These are phyloP conservation scores for Hyphantria cunea DNA, from an alignment of 1,140 invertebrate species.

Conservation along the genomic window DNA sequence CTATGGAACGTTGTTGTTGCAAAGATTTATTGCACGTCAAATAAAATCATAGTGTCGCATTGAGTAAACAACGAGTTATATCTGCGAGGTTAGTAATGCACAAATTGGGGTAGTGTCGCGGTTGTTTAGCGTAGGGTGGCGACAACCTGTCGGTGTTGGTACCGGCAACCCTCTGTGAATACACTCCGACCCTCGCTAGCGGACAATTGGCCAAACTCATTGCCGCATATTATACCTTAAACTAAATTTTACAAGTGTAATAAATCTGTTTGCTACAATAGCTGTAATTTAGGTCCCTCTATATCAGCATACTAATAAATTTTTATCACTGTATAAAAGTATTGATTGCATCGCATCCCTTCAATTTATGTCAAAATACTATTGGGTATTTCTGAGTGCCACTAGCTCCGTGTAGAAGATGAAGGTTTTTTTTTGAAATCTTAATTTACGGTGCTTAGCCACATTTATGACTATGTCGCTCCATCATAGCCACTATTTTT, in stretches of 20 bases:
- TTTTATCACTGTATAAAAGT: constrained; percentile 14
- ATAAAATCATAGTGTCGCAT: constrained; percentile 35
- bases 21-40: constrained; percentile 37
- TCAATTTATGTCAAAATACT: too few species aligned
- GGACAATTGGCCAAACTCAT: constrained; percentile 28
- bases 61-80: constrained; percentile 34
- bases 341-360: background rate
- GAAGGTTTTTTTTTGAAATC: too few species aligned
- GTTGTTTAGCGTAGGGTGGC: constrained; percentile 22
- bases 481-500: too few species aligned
- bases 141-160: constrained; percentile 39
- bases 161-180: constrained; percentile 29
- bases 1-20: constrained; percentile 33
- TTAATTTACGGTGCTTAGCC: too few species aligned
- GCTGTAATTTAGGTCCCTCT: constrained; percentile 18
- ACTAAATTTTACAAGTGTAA: constrained; percentile 26
- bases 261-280: constrained; percentile 23
- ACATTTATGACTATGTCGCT: too few species aligned
- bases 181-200: constrained; percentile 26
- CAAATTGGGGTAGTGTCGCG: background rate
- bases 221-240: constrained; percentile 12
- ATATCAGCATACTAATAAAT: constrained; percentile 18
- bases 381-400: too few species aligned
- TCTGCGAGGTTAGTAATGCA: background rate
- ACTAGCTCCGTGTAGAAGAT: too few species aligned